Evolutionary conservation across 2,888 invertebrate species (phyloP), one percentile per base, ranked within the genome.

Genomic region (Pyrocoelia pectoralis): DNA sequence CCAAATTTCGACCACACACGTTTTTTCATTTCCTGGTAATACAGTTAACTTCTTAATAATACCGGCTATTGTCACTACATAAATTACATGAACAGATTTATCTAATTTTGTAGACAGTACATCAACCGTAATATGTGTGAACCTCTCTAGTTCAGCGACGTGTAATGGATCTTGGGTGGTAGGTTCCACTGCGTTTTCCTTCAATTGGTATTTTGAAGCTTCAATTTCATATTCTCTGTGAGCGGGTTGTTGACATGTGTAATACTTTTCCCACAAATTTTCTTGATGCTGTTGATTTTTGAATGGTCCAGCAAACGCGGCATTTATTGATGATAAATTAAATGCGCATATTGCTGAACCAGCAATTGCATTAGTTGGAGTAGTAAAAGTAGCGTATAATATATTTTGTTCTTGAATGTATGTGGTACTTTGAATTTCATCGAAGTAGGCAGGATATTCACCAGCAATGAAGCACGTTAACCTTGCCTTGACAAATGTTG

Each of bases 341-440:
- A 92, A 97, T 1, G 94, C 89, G 77, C 97, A 97, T 3, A 97
- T 89, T 0, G 97, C 97, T 29, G 96, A 95, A 9, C 96, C 97
- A 2, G 91, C 88, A 72, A 97, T 94, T 76, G 94, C 91, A 78
- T 95, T 95, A 54, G 90, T 89, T 3, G 93, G 89, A 2, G 95
- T 95, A 15, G 90, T 91, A 77, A 95, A 95, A 0, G 92, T 92
- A 12, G 93, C 94, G 70, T 94, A 94, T 9, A 95, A 84, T 46
- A 93, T 82, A 74, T 90, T 88, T 78, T 93, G 90, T 63, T 90
- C 89, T 0, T 89, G 85, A 56, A 93, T 82, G 77, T 92, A 94
- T 40, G 89, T 88, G 72, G 93, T 88, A 68, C 92, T 90, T 80
- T 94, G 94, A n/a, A 95, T 90, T 79, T 95, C 93, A 77, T 95